These are phyloP conservation scores for Ciconia nigra DNA, from an alignment of 2,797 vertebrate genomes.

Conservation along the genomic window DNA sequence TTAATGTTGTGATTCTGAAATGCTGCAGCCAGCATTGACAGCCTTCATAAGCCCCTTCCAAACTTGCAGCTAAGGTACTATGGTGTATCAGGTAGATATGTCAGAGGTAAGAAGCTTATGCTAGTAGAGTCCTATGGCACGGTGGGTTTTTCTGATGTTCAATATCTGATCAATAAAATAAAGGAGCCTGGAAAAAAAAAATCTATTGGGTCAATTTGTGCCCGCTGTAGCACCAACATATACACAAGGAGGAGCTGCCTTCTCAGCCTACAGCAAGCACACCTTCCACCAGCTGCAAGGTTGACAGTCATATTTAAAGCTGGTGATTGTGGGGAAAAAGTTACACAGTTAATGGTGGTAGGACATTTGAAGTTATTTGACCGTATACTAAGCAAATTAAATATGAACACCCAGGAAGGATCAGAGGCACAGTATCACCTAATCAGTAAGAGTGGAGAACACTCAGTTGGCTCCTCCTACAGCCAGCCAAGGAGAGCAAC, in stretches of 20 bases:
- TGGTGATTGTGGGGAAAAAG: neutral
- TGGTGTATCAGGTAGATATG: neutral
- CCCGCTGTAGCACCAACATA: neutral
- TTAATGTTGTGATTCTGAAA: neutral
- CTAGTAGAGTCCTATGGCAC: neutral
- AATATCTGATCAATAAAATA: neutral
- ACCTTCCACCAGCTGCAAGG: neutral
- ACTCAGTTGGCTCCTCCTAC: neutral
- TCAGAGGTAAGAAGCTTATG: neutral
- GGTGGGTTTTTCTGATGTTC: neutral
- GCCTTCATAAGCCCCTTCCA: neutral
- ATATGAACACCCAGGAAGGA: neutral
- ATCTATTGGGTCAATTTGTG: neutral
- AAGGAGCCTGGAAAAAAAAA: neutral
- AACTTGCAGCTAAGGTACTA: neutral
- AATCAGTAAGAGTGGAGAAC: neutral
- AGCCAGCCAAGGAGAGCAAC: neutral
- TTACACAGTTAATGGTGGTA: neutral
- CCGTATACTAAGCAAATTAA: neutral
- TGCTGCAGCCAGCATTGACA: neutral
- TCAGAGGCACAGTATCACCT: neutral
- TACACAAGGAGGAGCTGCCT: neutral
- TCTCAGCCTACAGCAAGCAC: neutral
- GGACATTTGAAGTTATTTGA: neutral
- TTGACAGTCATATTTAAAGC: neutral